A percentile compares a stretch with the other conserved stretches of the same genome.
Evolutionary conservation across 1,140 invertebrate species (phyloP).

Genomic region (Rhyzopertha dominica): DNA sequence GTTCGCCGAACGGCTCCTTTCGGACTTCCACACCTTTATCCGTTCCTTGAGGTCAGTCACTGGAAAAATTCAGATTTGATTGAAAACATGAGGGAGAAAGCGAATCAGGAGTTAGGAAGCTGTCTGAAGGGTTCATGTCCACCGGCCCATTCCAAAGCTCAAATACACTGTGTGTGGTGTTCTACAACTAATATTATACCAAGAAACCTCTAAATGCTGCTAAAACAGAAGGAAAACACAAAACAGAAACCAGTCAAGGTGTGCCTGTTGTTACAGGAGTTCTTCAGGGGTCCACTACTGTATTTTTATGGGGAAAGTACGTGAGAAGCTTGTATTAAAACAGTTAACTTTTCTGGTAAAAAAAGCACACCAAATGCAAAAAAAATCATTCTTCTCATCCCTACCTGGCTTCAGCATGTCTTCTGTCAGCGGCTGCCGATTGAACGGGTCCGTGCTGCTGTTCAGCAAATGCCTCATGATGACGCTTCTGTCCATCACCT

Average conservation of each 20-base stretch:
- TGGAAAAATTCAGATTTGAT: slow-evolving; percentile 20
- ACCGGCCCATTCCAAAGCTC: neutral
- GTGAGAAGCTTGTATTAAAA: slow-evolving; percentile 1
- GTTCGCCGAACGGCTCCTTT: slow-evolving; percentile 29
- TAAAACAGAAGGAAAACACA: neutral
- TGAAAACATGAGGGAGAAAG: neutral
- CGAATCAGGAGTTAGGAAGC: too few relatives aligned
- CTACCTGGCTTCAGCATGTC: slow-evolving; percentile 77
- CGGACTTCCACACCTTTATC: slow-evolving; percentile 38
- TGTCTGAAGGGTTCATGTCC: neutral
- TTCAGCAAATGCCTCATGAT: slow-evolving; percentile 93
- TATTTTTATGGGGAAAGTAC: neutral
- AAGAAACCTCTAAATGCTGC: neutral
- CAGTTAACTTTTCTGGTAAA: neutral
- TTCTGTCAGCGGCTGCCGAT: slow-evolving; percentile 85
- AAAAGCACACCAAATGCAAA: neutral
- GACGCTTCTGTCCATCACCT: slow-evolving; percentile 91
- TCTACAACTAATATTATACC: slow-evolving; percentile 8
- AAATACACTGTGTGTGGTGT: too few relatives aligned
- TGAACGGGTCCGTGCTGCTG: slow-evolving; percentile 96
- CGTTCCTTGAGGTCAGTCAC: slow-evolving; percentile 37
- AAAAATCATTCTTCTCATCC: slow-evolving; percentile 8
- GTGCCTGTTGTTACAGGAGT: neutral
- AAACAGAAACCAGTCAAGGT: neutral
- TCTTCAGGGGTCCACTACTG: neutral